Evolutionary conservation across 2,113 vertebrate species (phyloP), one percentile per base, ranked within the genome.

Genomic region (Neotragus moschatus): DNA sequence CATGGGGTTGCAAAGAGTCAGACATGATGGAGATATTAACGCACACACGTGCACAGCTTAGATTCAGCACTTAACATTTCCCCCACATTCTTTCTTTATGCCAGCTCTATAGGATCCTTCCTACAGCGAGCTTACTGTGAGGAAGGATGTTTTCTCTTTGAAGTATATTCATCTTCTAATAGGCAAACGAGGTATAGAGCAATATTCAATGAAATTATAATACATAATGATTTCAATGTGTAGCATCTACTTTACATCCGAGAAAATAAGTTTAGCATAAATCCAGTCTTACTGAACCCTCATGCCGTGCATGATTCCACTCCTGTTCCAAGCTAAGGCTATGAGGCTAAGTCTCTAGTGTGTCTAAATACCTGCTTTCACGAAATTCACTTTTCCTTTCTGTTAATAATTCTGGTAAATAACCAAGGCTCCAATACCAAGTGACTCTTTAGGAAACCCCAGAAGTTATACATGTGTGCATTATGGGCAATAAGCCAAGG

Each of bases 281-380:
- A 23, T 7, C 11, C 6, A 16, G 13, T 66, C 75, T 75, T 56
- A 15, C 2, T n/a, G 30, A 39, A 3, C 4, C 9, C 21, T 28
- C 2, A 5, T 23, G 0, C 5, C 81, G 11, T 33, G 2, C 7
- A 36, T 2, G 7, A 86, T 30, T 10, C 1, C 17, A 45, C 10
- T 45, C 16, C 61, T 80, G 4, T 53, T 53, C 36, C 25, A 73
- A 53, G 10, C 21, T n/a, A 75, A 66, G 13, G 17, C 58, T 30
- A 7, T 84, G 36, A 85, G 6, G 5, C 9, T 39, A 45, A 47
- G 16, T 43, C 33, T 1, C 30, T 5, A 0, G 60, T 51, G 14
- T n/a, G 39, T 61, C 73, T 77, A 61, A 87, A 63, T 17, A n/a
- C 6, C 9, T 53, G 3, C 17, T 19, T 17, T n/a, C n/a, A 26